Evolutionary conservation across 2,888 invertebrate genomes (phyloP).

Genomic region (Dicyrtoma fusca): DNA sequence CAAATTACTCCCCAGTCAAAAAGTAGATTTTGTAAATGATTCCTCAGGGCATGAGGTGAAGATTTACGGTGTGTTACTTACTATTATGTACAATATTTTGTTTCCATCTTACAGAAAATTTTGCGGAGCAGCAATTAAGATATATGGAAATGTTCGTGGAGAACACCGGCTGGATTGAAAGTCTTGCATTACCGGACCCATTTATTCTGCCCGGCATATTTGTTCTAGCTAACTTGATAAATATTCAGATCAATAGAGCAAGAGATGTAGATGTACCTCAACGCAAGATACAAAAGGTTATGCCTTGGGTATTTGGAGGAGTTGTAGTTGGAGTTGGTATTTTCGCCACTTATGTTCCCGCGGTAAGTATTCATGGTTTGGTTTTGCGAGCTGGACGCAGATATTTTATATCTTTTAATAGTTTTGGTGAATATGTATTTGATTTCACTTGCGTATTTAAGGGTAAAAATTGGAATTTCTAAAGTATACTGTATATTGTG

Average conservation of each 20-base stretch:
- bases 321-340: conserved; percentile 74
- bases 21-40: not conserved
- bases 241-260: conserved; percentile 65
- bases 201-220: conserved; percentile 48
- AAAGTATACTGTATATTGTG: not conserved
- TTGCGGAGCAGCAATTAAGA: conserved; percentile 39
- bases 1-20: too few relatives aligned
- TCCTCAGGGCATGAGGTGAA: too few relatives aligned
- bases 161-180: conserved; percentile 46
- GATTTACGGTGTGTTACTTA: too few relatives aligned
- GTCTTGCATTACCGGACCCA: conserved; percentile 47
- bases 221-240: conserved; percentile 51
- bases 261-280: conserved; percentile 62
- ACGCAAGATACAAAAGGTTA: conserved; percentile 67
- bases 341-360: conserved; percentile 76
- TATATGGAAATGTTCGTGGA: conserved; percentile 50
- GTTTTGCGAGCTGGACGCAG: not conserved
- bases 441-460: not conserved
- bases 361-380: conserved; percentile 63
- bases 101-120: not conserved
- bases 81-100: too few relatives aligned
- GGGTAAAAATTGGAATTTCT: not conserved
- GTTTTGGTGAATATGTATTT: too few relatives aligned
- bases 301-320: conserved; percentile 72
- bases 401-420: too few relatives aligned